Evolutionary conservation across 2,113 vertebrate species (phyloP).

Genomic region (Rhombomys opimus): DNA sequence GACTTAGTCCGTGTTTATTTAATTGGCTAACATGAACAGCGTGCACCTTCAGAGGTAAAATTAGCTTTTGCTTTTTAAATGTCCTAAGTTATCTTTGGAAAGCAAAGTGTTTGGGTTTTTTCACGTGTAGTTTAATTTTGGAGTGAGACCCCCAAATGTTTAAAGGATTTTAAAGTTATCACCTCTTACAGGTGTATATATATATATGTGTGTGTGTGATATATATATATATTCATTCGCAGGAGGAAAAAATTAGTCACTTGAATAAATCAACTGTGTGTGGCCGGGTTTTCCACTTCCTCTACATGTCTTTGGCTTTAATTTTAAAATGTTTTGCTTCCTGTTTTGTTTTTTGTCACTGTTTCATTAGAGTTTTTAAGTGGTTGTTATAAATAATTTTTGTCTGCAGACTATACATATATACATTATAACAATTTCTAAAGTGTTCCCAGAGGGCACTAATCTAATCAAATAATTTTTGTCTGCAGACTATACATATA

Average conservation of each 20-base stretch:
- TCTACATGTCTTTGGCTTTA: conserved; percentile 27
- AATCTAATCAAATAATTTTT: conserved; percentile 48
- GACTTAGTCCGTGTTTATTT: conserved; percentile 29
- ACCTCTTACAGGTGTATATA: conserved; percentile 15
- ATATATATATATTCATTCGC: not conserved
- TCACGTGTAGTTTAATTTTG: conserved; percentile 35
- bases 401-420: conserved; percentile 75
- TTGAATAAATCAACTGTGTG: conserved; percentile 19
- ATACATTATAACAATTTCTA: conserved; percentile 50
- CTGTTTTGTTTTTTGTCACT: not conserved
- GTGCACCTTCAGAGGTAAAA: conserved; percentile 25
- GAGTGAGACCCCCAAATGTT: conserved; percentile 20
- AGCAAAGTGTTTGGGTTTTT: conserved; percentile 7
- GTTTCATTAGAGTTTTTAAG: conserved; percentile 17
- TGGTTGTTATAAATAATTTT: not conserved
- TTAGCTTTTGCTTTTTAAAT: conserved; percentile 37
- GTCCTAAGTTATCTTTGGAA: conserved; percentile 63
- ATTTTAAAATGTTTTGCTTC: conserved; percentile 22
- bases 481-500: conserved; percentile 74
- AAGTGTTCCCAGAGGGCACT: not conserved
- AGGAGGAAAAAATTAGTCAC: too few species aligned
- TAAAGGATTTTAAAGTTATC: conserved; percentile 30
- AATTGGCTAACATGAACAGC: not conserved
- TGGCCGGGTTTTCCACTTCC: not conserved
- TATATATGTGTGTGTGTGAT: not conserved